phyloP scores from a whole-genome alignment of 2,113 vertebrate genomes.

The Urocolius indicus region DNA sequence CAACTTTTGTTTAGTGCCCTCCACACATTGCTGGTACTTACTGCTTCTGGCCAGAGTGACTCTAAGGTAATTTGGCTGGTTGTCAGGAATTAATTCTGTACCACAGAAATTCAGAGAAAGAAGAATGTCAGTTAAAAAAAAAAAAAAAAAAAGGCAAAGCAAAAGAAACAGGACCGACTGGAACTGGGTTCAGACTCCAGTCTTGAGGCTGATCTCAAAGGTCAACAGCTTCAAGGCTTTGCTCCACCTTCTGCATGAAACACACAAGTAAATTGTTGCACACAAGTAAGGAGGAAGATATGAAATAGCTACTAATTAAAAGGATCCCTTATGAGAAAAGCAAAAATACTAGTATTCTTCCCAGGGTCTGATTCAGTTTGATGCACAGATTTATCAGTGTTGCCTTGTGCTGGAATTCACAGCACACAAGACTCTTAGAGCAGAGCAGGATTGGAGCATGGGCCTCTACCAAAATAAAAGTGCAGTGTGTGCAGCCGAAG shows the following conservation, averaged over 20 bases:
- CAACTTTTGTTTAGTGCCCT: slow-evolving; percentile 39
- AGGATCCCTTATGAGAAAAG: neutral
- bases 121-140: neutral
- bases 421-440: neutral
- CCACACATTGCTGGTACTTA: neutral
- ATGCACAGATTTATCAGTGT: neutral
- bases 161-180: neutral
- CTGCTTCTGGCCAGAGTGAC: neutral
- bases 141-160: neutral
- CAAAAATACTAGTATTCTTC: neutral
- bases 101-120: neutral
- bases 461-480: neutral
- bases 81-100: neutral
- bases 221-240: neutral
- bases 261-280: neutral
- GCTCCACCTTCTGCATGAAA: neutral
- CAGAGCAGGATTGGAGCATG: neutral
- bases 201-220: neutral
- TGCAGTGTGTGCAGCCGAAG: neutral
- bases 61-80: slow-evolving; percentile 22
- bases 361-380: neutral
- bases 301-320: neutral
- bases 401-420: neutral
- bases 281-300: neutral
- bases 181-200: neutral